phyloP scores from a whole-genome alignment of 2,113 vertebrate genomes.

The Anarhynchus alexandrinus region DNA sequence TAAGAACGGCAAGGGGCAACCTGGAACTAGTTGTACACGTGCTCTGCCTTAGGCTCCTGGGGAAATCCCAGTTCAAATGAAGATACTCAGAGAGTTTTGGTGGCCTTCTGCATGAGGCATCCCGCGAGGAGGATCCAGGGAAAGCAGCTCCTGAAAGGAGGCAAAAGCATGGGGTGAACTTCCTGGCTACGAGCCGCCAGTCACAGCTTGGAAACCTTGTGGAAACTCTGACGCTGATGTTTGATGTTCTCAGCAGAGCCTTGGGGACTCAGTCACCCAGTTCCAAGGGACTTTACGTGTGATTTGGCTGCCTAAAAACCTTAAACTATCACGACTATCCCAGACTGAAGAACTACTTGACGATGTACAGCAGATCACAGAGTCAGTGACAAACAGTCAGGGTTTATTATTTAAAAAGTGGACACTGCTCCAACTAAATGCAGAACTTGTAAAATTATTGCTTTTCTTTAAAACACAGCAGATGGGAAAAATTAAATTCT shows the following conservation, averaged over 20 bases:
- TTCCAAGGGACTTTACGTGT: not conserved
- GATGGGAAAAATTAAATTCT: conserved; percentile 50
- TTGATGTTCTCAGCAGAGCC: not conserved
- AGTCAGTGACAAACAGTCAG: not conserved
- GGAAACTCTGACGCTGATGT: not conserved
- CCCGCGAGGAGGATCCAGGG: not conserved
- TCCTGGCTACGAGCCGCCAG: not conserved
- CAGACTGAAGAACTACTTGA: not conserved
- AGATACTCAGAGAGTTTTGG: not conserved
- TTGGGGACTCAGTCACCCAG: not conserved
- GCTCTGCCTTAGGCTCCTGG: not conserved
- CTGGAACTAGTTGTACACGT: fast-evolving
- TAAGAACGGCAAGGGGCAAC: fast-evolving
- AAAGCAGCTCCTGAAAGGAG: conserved; percentile 1
- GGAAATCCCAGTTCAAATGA: not conserved
- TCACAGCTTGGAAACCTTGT: not conserved
- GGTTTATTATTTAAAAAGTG: not conserved
- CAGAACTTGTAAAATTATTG: conserved; percentile 5
- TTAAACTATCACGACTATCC: not conserved
- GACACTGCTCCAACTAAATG: not conserved
- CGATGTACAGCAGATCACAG: not conserved
- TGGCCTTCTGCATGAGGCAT: not conserved
- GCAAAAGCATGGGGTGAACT: not conserved
- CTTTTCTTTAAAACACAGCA: conserved; percentile 36
- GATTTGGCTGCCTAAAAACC: not conserved